Conservation (phyloP, 2,113 vertebrate genomes). For the Acanthochromis polyacanthus region DNA sequence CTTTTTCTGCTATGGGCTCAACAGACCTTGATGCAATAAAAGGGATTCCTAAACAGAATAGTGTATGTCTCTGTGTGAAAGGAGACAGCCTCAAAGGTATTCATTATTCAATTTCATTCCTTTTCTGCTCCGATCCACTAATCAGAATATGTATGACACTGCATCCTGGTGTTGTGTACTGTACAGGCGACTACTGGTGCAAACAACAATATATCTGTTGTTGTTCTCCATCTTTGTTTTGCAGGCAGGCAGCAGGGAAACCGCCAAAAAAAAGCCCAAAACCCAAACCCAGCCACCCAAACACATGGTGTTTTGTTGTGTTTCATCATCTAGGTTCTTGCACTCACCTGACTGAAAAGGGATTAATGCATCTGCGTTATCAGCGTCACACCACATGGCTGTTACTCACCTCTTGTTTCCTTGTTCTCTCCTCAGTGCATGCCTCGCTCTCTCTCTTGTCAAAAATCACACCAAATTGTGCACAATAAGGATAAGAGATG, state of each 20-base stretch:
- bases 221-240: constrained; percentile 61
- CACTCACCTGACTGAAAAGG: constrained; percentile 54
- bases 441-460: constrained; percentile 19
- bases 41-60: constrained; percentile 67
- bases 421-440: not conserved
- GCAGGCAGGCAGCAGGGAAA: constrained; percentile 42
- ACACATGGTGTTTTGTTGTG: constrained; percentile 44
- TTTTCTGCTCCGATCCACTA: constrained; percentile 51
- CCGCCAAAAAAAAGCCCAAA: constrained; percentile 22
- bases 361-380: constrained; percentile 63
- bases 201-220: constrained; percentile 57
- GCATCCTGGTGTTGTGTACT: constrained; percentile 26
- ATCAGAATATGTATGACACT: constrained; percentile 75
- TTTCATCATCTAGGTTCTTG: constrained; percentile 37
- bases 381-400: constrained; percentile 49
- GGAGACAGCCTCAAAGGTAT: constrained; percentile 65
- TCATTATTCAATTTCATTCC: constrained; percentile 76
- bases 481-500: constrained; percentile 17
- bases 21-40: constrained; percentile 65
- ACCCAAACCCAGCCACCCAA: constrained; percentile 48
- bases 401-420: constrained; percentile 60
- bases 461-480: constrained; percentile 14
- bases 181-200: constrained; percentile 20
- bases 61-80: constrained; percentile 59
- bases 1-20: constrained; percentile 47